These are phyloP conservation scores for Bovichtus diacanthus DNA, from an alignment of 2,797 vertebrate genomes.

Conservation along the genomic window DNA sequence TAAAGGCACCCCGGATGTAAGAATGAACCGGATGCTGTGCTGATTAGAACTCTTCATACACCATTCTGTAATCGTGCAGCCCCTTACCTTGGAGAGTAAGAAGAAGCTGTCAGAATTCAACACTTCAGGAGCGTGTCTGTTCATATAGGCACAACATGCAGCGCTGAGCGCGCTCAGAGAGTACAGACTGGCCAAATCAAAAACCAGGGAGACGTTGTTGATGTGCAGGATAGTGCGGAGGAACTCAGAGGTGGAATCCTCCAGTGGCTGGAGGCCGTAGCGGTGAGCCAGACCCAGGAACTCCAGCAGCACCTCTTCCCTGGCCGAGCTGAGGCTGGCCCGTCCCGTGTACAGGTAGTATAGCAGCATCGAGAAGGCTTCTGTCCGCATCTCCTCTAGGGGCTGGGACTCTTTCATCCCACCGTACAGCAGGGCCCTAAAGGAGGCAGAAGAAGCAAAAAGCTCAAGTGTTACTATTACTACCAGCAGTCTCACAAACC, in stretches of 20 bases:
- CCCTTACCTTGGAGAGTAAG: constrained; percentile 91
- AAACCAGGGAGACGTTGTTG: constrained; percentile 96
- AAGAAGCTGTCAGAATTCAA: constrained; percentile 94
- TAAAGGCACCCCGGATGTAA: not conserved
- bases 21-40: not conserved
- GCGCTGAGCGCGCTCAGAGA: constrained; percentile 90
- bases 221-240: constrained; percentile 96
- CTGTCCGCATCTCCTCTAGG: constrained; percentile 94
- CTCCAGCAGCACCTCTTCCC: constrained; percentile 95
- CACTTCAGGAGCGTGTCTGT: constrained; percentile 94
- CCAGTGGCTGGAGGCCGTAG: constrained; percentile 96
- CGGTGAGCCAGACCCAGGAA: constrained; percentile 97
- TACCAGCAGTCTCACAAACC: not conserved
- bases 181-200: constrained; percentile 97
- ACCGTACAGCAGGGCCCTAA: constrained; percentile 94
- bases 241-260: constrained; percentile 96
- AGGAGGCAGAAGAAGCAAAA: not conserved
- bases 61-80: not conserved
- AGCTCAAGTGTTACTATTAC: no score
- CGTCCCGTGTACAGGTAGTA: constrained; percentile 97
- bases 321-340: constrained; percentile 93
- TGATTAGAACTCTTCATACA: not conserved
- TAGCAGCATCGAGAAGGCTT: constrained; percentile 96
- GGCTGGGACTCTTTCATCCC: constrained; percentile 97
- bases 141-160: constrained; percentile 97